These are phyloP conservation scores for Eilema caniola DNA, from an alignment of 2,888 invertebrate species.

Conservation along the genomic window DNA sequence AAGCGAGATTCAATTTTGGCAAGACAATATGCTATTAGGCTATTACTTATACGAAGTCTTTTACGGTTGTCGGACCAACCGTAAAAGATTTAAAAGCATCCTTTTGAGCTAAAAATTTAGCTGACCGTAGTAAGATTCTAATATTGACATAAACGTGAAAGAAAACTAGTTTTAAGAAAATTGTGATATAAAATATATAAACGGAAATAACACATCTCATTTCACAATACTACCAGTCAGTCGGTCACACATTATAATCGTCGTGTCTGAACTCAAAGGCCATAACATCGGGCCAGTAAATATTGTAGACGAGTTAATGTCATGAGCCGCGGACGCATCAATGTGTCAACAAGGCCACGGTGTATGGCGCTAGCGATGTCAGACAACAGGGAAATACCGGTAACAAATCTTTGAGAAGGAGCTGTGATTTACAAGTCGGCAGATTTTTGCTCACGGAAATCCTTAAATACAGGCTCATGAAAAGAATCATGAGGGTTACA, in stretches of 20 bases:
- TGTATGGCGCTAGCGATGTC: background rate
- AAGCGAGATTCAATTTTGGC: background rate
- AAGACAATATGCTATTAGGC: background rate
- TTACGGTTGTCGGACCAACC: no score
- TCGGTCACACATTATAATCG: no score
- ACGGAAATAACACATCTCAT: no score
- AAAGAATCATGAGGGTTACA: background rate
- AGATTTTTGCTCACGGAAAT: background rate
- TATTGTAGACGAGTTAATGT: slow-evolving; percentile 7
- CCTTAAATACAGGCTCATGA: background rate
- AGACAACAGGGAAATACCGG: slow-evolving; percentile 14
- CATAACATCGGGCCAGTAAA: background rate
- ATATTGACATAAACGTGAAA: no score
- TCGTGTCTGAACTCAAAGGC: background rate
- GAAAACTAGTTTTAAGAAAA: no score
- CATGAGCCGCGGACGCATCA: slow-evolving; percentile 7
- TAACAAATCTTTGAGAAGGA: background rate
- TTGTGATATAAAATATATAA: background rate
- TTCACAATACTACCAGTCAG: background rate
- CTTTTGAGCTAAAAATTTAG: no score
- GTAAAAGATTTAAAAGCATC: background rate
- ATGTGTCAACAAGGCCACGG: slow-evolving; percentile 13
- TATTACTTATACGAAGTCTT: no score
- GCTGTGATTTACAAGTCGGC: background rate
- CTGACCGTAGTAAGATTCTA: no score